phyloP scores from a whole-genome alignment of 2,113 vertebrate species.

The Equus quagga region DNA sequence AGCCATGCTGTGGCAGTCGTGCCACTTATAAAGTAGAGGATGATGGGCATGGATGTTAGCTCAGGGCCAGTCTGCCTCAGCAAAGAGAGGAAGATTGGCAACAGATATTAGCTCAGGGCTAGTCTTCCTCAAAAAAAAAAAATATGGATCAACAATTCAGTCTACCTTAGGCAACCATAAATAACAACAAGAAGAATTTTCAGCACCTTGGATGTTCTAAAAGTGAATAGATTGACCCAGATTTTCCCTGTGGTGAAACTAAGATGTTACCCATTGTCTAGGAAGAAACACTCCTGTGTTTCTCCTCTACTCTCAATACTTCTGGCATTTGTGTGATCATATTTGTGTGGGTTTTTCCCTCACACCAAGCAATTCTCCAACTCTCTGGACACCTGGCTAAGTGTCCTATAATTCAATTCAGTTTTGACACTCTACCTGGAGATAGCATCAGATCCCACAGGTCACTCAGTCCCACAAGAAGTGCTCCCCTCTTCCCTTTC shows the following conservation, averaged over 20 bases:
- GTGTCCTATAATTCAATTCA: background rate
- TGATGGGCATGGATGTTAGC: no score
- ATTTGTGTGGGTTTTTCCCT: background rate
- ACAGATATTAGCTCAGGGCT: no score
- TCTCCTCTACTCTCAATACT: background rate
- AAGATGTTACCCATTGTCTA: background rate
- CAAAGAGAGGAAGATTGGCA: no score
- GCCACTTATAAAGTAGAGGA: no score
- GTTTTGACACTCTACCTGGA: background rate
- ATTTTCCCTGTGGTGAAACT: conserved; percentile 4
- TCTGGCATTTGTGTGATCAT: background rate
- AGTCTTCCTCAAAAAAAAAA: no score
- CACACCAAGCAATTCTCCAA: background rate
- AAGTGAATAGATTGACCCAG: background rate
- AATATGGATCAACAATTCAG: background rate
- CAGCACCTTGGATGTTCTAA: background rate
- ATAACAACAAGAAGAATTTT: background rate
- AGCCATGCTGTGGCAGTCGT: no score
- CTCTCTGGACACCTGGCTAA: background rate
- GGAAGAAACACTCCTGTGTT: background rate
- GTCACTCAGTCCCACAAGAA: background rate
- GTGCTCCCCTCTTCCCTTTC: background rate
- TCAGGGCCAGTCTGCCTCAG: no score
- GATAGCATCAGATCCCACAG: background rate
- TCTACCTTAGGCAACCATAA: background rate